Evolutionary conservation across 2,113 vertebrate genomes (phyloP).

Genomic region (Dicaeum eximium): DNA sequence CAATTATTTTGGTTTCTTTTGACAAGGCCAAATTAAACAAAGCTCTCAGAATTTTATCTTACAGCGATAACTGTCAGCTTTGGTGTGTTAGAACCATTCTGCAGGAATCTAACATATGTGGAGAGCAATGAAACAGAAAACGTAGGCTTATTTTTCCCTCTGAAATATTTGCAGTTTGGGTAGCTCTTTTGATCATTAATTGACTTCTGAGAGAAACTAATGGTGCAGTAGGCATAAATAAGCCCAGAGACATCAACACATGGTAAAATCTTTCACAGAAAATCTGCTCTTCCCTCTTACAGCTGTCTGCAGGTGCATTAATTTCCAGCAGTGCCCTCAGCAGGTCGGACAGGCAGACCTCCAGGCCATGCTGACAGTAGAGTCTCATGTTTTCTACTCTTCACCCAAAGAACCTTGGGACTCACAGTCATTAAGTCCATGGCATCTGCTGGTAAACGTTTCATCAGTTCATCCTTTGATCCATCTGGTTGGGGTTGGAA

Average conservation of each 20-base stretch:
- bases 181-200: background rate
- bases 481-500: background rate
- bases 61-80: background rate
- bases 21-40: background rate
- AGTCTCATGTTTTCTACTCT: background rate
- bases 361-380: background rate
- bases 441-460: background rate
- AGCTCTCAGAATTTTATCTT: background rate
- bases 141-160: background rate
- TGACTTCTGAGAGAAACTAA: background rate
- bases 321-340: background rate
- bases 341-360: accelerated
- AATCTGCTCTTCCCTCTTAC: background rate
- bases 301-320: background rate
- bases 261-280: background rate
- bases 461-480: background rate
- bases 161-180: background rate
- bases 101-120: background rate
- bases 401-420: background rate
- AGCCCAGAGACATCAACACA: accelerated
- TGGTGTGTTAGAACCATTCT: background rate
- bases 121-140: background rate
- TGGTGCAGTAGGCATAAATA: background rate
- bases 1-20: background rate
- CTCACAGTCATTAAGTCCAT: background rate